phyloP scores from a whole-genome alignment of 1,140 invertebrate genomes.

The Agrypnia vestita region DNA sequence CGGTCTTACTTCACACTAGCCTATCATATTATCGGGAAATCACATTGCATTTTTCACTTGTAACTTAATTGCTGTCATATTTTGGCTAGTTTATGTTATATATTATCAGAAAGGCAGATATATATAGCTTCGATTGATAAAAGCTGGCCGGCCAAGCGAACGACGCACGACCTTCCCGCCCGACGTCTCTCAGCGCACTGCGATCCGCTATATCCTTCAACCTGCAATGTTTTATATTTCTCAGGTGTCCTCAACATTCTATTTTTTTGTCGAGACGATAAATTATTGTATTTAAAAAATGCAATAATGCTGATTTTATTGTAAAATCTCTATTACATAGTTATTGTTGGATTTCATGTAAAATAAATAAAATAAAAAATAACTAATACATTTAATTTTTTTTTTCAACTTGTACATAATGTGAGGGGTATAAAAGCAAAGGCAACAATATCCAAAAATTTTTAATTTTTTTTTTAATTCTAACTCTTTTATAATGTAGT shows the following conservation, averaged over 20 bases:
- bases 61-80: constrained; percentile 22
- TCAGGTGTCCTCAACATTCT: constrained; percentile 3
- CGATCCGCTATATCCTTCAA: constrained; percentile 10
- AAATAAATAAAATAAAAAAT: too few relatives aligned
- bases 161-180: constrained; percentile 35
- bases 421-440: too few relatives aligned
- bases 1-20: background rate
- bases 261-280: too few relatives aligned
- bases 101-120: constrained; percentile 9
- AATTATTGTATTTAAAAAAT: too few relatives aligned
- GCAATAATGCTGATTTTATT: too few relatives aligned
- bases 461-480: too few relatives aligned
- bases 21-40: constrained; percentile 11
- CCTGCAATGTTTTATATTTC: background rate
- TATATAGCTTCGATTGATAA: constrained; percentile 9
- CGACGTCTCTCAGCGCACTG: constrained; percentile 46
- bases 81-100: constrained; percentile 42
- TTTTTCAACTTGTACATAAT: too few relatives aligned
- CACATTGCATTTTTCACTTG: constrained; percentile 14
- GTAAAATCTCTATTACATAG: too few relatives aligned
- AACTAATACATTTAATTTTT: too few relatives aligned
- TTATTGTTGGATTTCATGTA: too few relatives aligned
- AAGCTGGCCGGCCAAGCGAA: constrained; percentile 24
- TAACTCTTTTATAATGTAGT: too few relatives aligned
- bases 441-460: too few relatives aligned